Evolutionary conservation across 1,140 invertebrate species (phyloP).

Genomic region (Zaprionus lachaisei): DNA sequence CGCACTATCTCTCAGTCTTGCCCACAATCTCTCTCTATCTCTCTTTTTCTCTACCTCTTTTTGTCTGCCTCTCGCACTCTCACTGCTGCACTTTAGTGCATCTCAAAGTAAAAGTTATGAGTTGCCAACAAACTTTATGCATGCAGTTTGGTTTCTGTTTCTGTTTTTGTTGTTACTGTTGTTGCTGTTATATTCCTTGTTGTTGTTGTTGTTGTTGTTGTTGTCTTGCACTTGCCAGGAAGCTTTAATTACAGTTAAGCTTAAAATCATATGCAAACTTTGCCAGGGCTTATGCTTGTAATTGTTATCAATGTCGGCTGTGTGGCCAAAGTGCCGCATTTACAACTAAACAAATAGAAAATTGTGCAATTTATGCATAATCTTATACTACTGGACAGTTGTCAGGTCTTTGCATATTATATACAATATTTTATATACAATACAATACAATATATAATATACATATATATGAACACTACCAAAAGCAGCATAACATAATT

Average conservation of each 20-base stretch:
- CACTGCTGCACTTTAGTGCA: slow-evolving; percentile 51
- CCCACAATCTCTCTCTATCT: background rate
- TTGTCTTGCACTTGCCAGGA: slow-evolving; percentile 57
- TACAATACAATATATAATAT: too few species aligned
- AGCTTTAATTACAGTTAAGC: slow-evolving; percentile 80
- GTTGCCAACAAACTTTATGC: slow-evolving; percentile 61
- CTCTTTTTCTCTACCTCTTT: background rate
- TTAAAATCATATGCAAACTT: slow-evolving; percentile 80
- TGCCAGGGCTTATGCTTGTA: slow-evolving; percentile 41
- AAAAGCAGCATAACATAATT: too few species aligned
- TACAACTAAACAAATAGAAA: background rate
- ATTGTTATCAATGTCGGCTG: slow-evolving; percentile 72
- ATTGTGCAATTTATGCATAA: background rate
- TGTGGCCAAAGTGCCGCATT: slow-evolving; percentile 20
- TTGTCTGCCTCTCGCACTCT: background rate
- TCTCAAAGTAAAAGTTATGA: slow-evolving; percentile 82
- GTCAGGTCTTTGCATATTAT: too few species aligned
- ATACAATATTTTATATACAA: too few species aligned
- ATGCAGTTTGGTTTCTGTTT: slow-evolving; percentile 35
- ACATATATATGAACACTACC: too few species aligned
- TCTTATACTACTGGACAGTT: background rate
- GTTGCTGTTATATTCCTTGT: slow-evolving; percentile 27
- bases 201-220: slow-evolving; percentile 47
- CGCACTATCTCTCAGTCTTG: background rate
- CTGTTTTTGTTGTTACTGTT: slow-evolving; percentile 31